Conservation (phyloP, 53 echinoderm and acorn worm genomes). For the Echinarachnius parma region DNA sequence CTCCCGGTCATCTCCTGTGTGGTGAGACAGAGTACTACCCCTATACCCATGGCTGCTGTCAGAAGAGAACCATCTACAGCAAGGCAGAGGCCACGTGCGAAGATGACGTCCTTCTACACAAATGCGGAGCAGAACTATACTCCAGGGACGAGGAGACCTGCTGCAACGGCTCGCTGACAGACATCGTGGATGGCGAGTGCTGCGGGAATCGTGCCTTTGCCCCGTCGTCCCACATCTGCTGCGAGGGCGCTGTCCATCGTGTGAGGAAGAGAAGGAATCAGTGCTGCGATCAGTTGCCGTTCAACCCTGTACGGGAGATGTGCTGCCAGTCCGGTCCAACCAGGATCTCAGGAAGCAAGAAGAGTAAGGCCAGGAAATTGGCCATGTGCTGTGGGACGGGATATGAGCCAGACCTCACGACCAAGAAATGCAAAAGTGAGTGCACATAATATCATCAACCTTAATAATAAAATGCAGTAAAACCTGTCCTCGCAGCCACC, state of each 20-base stretch:
- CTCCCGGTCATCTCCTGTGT: slow-evolving; percentile 32
- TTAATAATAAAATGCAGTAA: no score
- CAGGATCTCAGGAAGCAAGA: background rate
- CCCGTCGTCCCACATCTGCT: slow-evolving; percentile 52
- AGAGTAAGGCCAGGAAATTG: background rate
- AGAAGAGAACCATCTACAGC: background rate
- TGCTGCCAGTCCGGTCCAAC: slow-evolving; percentile 19
- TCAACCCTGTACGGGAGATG: slow-evolving; percentile 46
- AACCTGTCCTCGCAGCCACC: no score
- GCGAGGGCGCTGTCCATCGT: slow-evolving; percentile 40
- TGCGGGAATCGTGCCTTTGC: slow-evolving; percentile 57
- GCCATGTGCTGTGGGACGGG: slow-evolving; percentile 10
- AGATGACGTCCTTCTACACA: slow-evolving; percentile 17
- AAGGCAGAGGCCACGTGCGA: background rate
- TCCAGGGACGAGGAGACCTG: slow-evolving; percentile 51
- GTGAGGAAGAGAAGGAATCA: slow-evolving; percentile 35
- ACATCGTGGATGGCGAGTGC: slow-evolving; percentile 30
- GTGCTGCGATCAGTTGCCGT: slow-evolving; percentile 58
- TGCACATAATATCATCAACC: no score
- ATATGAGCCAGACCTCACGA: slow-evolving; percentile 8
- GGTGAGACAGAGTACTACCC: slow-evolving; percentile 39
- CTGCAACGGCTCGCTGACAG: slow-evolving; percentile 54
- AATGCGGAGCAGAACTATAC: slow-evolving; percentile 34
- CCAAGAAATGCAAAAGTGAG: slow-evolving; percentile 19
- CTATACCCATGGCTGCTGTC: slow-evolving; percentile 35